phyloP scores from a whole-genome alignment of 2,113 vertebrate species.

The Mesembrinibis cayennensis region DNA sequence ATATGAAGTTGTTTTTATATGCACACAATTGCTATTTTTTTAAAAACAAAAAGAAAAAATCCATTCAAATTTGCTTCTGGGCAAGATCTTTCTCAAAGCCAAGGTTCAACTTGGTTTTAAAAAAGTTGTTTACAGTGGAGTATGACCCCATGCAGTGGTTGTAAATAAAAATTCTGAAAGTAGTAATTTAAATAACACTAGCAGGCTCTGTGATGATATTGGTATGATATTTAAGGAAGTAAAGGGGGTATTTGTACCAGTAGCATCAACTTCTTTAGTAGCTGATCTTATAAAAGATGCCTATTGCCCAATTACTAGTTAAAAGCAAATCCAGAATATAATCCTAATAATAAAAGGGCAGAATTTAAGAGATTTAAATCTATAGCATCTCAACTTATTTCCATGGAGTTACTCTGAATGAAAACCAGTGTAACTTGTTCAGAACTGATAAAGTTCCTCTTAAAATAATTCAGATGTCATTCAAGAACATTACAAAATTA shows the following conservation, averaged over 20 bases:
- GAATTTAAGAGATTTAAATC: background rate
- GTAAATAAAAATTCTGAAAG: constrained; percentile 3
- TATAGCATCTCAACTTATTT: background rate
- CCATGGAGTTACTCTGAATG: background rate
- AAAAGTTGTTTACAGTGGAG: background rate
- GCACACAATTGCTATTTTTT: constrained; percentile 20
- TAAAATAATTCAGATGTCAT: background rate
- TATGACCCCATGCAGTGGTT: background rate
- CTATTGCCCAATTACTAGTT: background rate
- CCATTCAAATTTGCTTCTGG: background rate
- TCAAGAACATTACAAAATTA: background rate
- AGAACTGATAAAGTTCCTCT: background rate
- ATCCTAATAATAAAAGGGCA: background rate
- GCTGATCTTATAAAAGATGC: background rate
- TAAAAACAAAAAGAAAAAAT: background rate
- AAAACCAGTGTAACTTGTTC: constrained; percentile 17
- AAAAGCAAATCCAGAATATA: background rate
- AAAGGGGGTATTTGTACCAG: background rate
- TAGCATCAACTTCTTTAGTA: background rate
- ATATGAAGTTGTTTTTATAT: background rate
- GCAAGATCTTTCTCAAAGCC: background rate
- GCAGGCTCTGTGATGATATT: background rate
- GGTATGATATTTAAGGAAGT: background rate
- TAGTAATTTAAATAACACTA: background rate
- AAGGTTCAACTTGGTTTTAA: background rate